Conservation (phyloP, 2,888 invertebrate species). For the Saturnia japonica region DNA sequence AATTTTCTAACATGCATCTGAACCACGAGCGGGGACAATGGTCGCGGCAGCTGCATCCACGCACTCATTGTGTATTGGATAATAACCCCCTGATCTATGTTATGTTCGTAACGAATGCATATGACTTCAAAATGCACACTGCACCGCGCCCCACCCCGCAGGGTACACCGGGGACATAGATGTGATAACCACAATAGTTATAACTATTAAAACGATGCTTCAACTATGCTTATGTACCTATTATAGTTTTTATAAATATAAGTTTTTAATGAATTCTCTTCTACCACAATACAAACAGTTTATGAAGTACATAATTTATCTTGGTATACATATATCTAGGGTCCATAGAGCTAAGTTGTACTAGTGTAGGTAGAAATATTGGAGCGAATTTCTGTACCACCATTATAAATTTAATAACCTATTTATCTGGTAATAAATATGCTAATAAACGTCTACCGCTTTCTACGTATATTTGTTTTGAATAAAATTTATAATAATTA, state of each 20-base stretch:
- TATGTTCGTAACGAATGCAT: slow-evolving; percentile 20
- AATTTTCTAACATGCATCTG: slow-evolving; percentile 19
- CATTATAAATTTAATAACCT: too few relatives aligned
- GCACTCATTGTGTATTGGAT: slow-evolving; percentile 32
- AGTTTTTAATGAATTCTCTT: not conserved
- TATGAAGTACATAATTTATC: too few relatives aligned
- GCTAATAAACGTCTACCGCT: not conserved
- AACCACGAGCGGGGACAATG: slow-evolving; percentile 22
- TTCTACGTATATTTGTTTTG: not conserved
- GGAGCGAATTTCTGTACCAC: too few relatives aligned
- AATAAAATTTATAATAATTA: not conserved
- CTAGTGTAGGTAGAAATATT: too few relatives aligned
- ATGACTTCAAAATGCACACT: not conserved
- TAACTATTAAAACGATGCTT: not conserved
- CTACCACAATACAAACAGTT: too few relatives aligned
- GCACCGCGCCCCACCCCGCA: not conserved
- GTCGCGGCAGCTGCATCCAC: slow-evolving; percentile 28
- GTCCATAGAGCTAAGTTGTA: not conserved
- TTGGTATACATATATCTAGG: not conserved
- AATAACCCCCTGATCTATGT: slow-evolving; percentile 32
- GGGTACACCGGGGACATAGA: not conserved
- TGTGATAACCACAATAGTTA: not conserved
- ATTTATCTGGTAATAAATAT: not conserved
- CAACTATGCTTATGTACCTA: not conserved
- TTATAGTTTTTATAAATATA: not conserved